Evolutionary conservation across 2,888 invertebrate genomes (phyloP), one percentile per base, ranked within the genome.

Genomic region (Euplagia quadripunctaria): DNA sequence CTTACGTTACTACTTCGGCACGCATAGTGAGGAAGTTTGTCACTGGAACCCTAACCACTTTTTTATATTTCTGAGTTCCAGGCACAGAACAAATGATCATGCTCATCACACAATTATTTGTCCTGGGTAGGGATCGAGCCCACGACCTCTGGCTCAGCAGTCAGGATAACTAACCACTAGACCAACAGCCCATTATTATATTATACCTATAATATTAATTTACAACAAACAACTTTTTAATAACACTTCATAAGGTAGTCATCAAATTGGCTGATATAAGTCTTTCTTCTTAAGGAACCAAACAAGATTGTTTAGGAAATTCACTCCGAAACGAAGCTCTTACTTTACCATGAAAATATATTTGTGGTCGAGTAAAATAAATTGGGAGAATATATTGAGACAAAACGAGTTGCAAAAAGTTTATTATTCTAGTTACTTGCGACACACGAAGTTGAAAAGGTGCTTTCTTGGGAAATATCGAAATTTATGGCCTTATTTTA

Each of bases 401-500:
- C 41, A 72, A 72, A 70, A 66, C 63, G 52, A 58, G 65, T 73
- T 63, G 69, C 75, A 80, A 82, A 80, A 80, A 72, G 80, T 82
- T 78, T 84, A 72, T 72, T 71, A 72, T 63, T 66, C 71, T 67
- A n/a, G 58, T 51, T 70, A 77, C 64, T 77, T 68, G 80, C 78
- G 81, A 77, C 75, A 68, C 70, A 76, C 69, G 68, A 78, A 81
- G 72, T 79, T 74, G 72, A 70, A 73, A 77, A 76, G 68, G 72
- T 58, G 66, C 70, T 77, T 68, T 72, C 85, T 80, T 68, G 85
- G 75, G 83, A 83, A 83, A 83, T 82, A 77, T 80, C 74, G 69
- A 76, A 85, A 85, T 79, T 79, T 82, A 82, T 80, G 81, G 75
- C 64, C 74, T 71, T 73, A 78, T 79, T 83, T 85, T 78, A 75